Base-by-base conservation (phyloP, 2,888 invertebrate genomes). In the Homarus gammarus region DNA sequence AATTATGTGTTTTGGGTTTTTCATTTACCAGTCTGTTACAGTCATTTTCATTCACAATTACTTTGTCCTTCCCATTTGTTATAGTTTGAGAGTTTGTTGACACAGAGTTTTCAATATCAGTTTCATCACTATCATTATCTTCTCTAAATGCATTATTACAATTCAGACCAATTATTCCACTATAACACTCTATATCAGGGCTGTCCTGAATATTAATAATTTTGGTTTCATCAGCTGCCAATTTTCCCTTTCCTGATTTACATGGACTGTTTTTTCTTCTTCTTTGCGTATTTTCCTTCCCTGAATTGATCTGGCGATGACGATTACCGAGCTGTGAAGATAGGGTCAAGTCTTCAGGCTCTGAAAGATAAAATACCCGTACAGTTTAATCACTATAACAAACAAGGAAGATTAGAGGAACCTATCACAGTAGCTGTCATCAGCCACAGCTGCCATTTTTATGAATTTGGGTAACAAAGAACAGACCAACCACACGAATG, bases 151-250 rank as follows among this genome's bases (percentile, higher is more conserved):
- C n/a, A 27, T 44, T 10, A 31, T 44, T 27, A 75, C 27, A 40
- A 75, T 40, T 27, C 3, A 12, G 22, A 12, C 2, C n/a, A 44
- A 44, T n/a, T 49, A 44, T 12, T 75, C 44, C 75, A 75, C n/a
- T 44, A 75, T 27, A 75, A 1, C 44, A n/a, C 22, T 75, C 75
- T 27, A 75, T 75, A 44, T 75, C 75, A 10, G 75, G 75, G 44
- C 75, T 75, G 44, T 10, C 22, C 5, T 75, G 44, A 44, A 2
- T 27, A 27, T 33, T 33, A 36, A 6, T 44, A 12, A 12, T 44
- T 15, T 22, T 40, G 0, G 75, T 44, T n/a, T 44, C 15, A 1
- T 33, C 8, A 15, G 27, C 75, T 44, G 5, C 44, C 15, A 27
- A 27, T 10, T 40, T 75, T 12, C 40, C 75, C 15, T 75, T 75